Evolutionary conservation across 2,888 invertebrate species (phyloP), one percentile per base, ranked within the genome.

Genomic region (Dicyrtomina minuta): DNA sequence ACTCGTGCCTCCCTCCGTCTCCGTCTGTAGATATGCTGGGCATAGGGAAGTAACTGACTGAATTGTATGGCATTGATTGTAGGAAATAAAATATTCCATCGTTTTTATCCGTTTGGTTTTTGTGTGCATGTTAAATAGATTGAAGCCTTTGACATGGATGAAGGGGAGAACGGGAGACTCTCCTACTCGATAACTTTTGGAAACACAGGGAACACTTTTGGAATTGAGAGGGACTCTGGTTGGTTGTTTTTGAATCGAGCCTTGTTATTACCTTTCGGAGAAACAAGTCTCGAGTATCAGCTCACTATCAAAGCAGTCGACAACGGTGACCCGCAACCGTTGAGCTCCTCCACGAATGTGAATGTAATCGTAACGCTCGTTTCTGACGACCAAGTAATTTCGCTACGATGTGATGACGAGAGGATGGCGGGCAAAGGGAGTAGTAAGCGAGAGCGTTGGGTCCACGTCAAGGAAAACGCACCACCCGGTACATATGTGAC

Each of bases 301-400:
- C 84, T 96, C 68, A 86, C 88, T 76, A 89, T 95, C 69, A 90
- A 91, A 81, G 95, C 93, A 2, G 87, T 87, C 41, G 92, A 91
- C 82, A 88, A 88, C 79, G 94, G 93, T 20, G 89, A 88, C 65
- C 90, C 89, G 0, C 80, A 82, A 3, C 85, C 89, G 0, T 82
- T 90, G 73, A 87, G 88, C 65, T 87, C 90, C 69, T 89, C 91
- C 66, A 87, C 94, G 66, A 91, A 91, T 61, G 91, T 96, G 22
- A 93, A 92, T 82, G 89, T 97, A 72, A 85, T 89, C 81, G 86
- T 96, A 46, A 91, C 92, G 6, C 91, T 95, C 86, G 91, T 95
- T 0, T 73, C 73, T 1, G 78, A 78, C 44, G 76, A 75, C 24
- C 74, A 78, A 59, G 55, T 72, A 12, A 73, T 78, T 22, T 70